Evolutionary conservation across 2,113 vertebrate genomes (phyloP), one percentile per base, ranked within the genome.

Genomic region (Malurus elegans): DNA sequence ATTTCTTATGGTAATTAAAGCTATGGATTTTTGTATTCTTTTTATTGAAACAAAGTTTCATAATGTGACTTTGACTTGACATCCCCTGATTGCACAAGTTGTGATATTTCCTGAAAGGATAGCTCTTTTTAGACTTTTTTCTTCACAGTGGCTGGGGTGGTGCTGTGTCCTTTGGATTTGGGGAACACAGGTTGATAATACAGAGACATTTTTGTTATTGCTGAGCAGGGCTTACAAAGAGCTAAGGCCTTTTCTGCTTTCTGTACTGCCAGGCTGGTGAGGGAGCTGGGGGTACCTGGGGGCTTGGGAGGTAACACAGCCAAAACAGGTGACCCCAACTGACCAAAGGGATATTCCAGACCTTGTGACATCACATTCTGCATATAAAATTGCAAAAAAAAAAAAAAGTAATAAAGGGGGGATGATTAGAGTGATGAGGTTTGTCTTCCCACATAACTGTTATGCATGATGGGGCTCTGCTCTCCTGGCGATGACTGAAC

Each of bases 231-330:
- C 23, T 78, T 28, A 10, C 38, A 32, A 12, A 38, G 54, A 86
- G 47, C 7, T 28, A 12, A 78, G 47, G 28, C 32, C 8, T 78
- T 76, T 62, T 29, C 29, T 87, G 10, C 48, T 72, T 31, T 71
- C 7, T 0, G 0, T 31, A 8, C 19, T 17, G 40, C n/a, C 24
- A 21, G 0, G 0, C 65, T 54, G 40, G 18, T 12, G 19, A 47
- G 29, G 8, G 5, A 7, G 8, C 14, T 24, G 28, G 38, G 28
- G 1, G 6, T 53, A 4, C 28, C 1, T 7, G 38, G 28, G 18
- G 47, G 12, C 4, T 0, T 56, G 42, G 29, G 34, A 48, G 5
- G 66, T 34, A 57, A 32, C 42, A 34, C 9, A 72, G 11, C 31
- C 4, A 3, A 21, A 12, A 32, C 58, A 65, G 31, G 31, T 42